Percentiles rank a stretch among this genome's conserved stretches.
Conservation (phyloP, 1,140 invertebrate species). For the Temnothorax curvispinosus region DNA sequence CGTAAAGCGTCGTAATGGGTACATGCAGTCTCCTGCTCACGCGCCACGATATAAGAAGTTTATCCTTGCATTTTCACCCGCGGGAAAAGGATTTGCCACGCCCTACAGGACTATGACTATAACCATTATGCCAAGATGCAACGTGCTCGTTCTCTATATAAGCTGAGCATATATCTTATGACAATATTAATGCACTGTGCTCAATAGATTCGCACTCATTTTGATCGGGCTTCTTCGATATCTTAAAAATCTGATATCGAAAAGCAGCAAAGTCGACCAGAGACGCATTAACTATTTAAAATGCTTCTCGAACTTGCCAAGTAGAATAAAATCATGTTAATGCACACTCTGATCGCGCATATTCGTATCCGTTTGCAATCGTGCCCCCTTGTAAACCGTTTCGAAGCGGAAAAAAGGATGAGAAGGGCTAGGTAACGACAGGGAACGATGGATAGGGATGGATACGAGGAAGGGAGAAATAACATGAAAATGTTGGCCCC, state of each 20-base stretch:
- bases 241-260: neutral
- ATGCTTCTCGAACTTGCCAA: neutral
- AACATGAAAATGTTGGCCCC: conserved; percentile 82
- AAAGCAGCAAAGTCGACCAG: neutral
- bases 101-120: neutral
- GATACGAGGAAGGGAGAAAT: conserved; percentile 65
- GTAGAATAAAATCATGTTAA: conserved; percentile 27
- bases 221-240: neutral
- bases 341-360: neutral
- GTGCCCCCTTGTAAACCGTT: neutral
- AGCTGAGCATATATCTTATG: neutral
- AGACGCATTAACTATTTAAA: conserved; percentile 10
- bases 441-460: conserved; percentile 29
- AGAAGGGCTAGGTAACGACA: conserved; percentile 50
- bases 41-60: conserved; percentile 37
- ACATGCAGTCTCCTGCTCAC: conserved; percentile 34
- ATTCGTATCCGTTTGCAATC: neutral
- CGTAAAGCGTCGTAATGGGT: conserved; percentile 37
- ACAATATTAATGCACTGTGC: neutral
- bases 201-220: neutral
- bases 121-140: neutral
- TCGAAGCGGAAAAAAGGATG: neutral
- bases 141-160: neutral
- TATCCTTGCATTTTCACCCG: conserved; percentile 26
- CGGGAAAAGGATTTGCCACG: conserved; percentile 26